These are phyloP conservation scores for Bellardia pandia DNA, from an alignment of 2,888 invertebrate genomes.

Conservation along the genomic window DNA sequence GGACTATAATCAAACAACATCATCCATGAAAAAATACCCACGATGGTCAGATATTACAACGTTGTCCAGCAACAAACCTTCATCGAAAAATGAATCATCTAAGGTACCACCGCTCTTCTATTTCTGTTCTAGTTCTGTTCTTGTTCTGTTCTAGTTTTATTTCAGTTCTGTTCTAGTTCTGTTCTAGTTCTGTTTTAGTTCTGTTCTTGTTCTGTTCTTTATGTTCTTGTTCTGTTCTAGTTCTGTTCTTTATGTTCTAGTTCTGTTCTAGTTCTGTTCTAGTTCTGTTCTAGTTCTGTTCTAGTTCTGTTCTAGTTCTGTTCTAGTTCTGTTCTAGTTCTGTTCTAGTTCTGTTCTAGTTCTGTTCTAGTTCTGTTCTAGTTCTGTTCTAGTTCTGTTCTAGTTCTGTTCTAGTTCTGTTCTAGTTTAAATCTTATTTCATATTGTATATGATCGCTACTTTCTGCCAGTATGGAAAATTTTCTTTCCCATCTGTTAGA, in stretches of 20 bases:
- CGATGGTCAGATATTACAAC: too few species aligned
- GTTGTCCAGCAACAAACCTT: too few species aligned
- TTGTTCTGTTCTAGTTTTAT: background rate
- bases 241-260: conserved; percentile 9
- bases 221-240: background rate
- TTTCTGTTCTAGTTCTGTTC: background rate
- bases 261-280: conserved; percentile 11
- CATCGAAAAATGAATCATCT: too few species aligned
- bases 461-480: background rate
- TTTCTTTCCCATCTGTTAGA: conserved; percentile 11
- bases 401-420: background rate
- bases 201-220: background rate
- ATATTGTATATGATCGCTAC: background rate
- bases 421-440: background rate
- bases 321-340: background rate
- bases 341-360: background rate
- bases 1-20: too few species aligned
- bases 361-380: background rate
- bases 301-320: conserved; percentile 12
- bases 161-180: background rate
- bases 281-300: conserved; percentile 12
- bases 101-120: too few species aligned
- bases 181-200: background rate
- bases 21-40: too few species aligned
- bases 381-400: background rate